Conservation (phyloP, 2,888 invertebrate species). For the Heliconius aoede region DNA sequence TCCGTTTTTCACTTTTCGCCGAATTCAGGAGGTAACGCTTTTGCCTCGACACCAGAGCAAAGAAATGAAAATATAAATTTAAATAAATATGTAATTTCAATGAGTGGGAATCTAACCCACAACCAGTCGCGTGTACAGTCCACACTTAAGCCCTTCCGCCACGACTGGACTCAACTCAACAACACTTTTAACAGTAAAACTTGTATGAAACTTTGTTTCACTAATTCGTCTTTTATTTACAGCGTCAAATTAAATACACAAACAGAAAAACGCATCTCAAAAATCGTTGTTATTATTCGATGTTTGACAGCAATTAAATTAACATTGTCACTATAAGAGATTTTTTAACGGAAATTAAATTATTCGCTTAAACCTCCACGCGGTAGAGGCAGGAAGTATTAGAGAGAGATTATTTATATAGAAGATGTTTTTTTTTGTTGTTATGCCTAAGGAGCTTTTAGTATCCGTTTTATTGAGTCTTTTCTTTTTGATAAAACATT, state of each 20-base stretch:
- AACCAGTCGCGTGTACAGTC: too few relatives aligned
- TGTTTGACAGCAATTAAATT: constrained; percentile 73
- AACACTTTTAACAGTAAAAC: constrained; percentile 10
- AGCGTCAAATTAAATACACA: constrained; percentile 15
- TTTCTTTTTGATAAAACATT: not conserved
- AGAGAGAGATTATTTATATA: constrained; percentile 26
- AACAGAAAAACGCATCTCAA: constrained; percentile 31
- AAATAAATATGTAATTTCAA: too few relatives aligned
- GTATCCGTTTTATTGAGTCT: not conserved
- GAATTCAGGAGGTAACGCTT: too few relatives aligned
- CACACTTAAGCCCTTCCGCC: too few relatives aligned
- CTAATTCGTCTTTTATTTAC: constrained; percentile 26
- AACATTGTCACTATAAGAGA: constrained; percentile 69
- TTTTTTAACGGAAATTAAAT: constrained; percentile 70
- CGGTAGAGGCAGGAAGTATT: constrained; percentile 41
- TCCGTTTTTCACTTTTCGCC: too few relatives aligned
- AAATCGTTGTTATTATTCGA: constrained; percentile 45
- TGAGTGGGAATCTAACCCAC: too few relatives aligned
- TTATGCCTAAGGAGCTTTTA: constrained; percentile 2
- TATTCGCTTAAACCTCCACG: constrained; percentile 54
- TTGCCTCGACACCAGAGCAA: too few relatives aligned
- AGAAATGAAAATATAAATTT: too few relatives aligned
- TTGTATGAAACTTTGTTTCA: constrained; percentile 7
- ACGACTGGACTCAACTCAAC: too few relatives aligned
- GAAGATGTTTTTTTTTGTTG: not conserved